Percentiles rank a stretch among this genome's conserved stretches.
These are phyloP conservation scores for Drosophila micromelanica DNA, from an alignment of 1,140 invertebrate genomes.

Conservation along the genomic window DNA sequence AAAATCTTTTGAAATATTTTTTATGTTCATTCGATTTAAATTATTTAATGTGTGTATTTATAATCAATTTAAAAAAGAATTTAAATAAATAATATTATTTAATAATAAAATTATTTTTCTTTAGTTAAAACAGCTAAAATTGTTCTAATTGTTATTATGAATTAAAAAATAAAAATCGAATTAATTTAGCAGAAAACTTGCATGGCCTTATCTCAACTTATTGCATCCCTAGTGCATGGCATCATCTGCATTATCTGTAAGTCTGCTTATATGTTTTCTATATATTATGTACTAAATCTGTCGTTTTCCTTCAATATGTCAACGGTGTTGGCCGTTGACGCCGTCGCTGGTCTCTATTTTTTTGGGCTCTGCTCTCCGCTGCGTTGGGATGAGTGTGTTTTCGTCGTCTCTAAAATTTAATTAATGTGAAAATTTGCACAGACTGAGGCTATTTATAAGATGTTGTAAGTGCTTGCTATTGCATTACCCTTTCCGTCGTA, in stretches of 20 bases:
- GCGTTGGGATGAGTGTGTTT: constrained; percentile 37
- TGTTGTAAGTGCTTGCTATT: constrained; percentile 76
- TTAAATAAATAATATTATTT: too few relatives aligned
- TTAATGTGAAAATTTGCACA: constrained; percentile 84
- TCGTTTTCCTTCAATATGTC: constrained; percentile 84
- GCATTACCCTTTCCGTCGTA: not conserved
- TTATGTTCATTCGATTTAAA: too few relatives aligned
- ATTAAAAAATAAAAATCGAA: too few relatives aligned
- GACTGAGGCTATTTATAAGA: constrained; percentile 82
- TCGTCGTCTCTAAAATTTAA: constrained; percentile 76
- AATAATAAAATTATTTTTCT: too few relatives aligned
- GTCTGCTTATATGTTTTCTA: constrained; percentile 41
- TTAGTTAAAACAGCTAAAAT: too few relatives aligned
- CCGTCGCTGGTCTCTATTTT: constrained; percentile 24
- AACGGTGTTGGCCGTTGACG: constrained; percentile 66
- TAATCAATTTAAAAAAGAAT: too few relatives aligned
- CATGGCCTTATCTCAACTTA: not conserved
- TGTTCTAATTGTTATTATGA: too few relatives aligned
- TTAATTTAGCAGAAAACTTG: too few relatives aligned
- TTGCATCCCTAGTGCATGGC: constrained; percentile 25
- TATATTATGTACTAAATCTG: constrained; percentile 82
- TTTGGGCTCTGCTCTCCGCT: constrained; percentile 27
- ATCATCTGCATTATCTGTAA: constrained; percentile 25
- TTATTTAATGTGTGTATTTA: not conserved
- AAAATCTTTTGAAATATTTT: too few relatives aligned